Evolutionary conservation across 2,888 invertebrate genomes (phyloP).

Genomic region (Agrochola lychnidis): DNA sequence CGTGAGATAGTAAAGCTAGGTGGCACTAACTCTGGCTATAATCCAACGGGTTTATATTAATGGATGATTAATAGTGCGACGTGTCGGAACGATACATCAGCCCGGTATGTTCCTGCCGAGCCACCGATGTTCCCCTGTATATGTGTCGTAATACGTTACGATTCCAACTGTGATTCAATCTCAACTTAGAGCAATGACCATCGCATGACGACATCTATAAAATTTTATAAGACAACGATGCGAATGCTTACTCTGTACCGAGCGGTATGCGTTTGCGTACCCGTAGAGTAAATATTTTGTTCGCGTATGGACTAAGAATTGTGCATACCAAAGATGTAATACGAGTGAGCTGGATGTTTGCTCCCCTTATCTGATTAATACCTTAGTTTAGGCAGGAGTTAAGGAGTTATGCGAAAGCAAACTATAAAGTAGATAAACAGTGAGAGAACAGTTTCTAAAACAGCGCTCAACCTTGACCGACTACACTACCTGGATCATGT

Average conservation of each 20-base stretch:
- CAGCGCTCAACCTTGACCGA: slow-evolving; percentile 83
- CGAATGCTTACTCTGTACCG: slow-evolving; percentile 46
- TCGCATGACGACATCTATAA: slow-evolving; percentile 70
- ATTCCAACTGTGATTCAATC: slow-evolving; percentile 71
- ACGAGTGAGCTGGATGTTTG: slow-evolving; percentile 66
- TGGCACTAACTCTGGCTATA: slow-evolving; percentile 73
- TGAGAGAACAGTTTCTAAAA: slow-evolving; percentile 64
- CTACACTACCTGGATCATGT: slow-evolving; percentile 78
- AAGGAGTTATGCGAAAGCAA: slow-evolving; percentile 68
- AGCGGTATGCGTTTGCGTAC: slow-evolving; percentile 40
- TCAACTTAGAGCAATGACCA: slow-evolving; percentile 70
- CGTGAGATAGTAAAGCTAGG: slow-evolving; percentile 72
- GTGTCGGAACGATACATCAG: slow-evolving; percentile 69
- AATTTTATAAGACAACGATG: slow-evolving; percentile 62
- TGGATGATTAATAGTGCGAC: slow-evolving; percentile 76
- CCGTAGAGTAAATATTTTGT: slow-evolving; percentile 66
- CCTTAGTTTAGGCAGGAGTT: slow-evolving; percentile 62
- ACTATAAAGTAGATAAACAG: slow-evolving; percentile 75
- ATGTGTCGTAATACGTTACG: slow-evolving; percentile 68
- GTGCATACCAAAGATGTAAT: slow-evolving; percentile 64
- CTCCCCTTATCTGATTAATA: slow-evolving; percentile 70
- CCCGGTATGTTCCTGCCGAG: slow-evolving; percentile 62
- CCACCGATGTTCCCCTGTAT: slow-evolving; percentile 60
- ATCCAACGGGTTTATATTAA: slow-evolving; percentile 78
- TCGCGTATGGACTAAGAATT: slow-evolving; percentile 60